Evolutionary conservation across 2,797 vertebrate species (phyloP).

Genomic region (Manis pentadactyla): DNA sequence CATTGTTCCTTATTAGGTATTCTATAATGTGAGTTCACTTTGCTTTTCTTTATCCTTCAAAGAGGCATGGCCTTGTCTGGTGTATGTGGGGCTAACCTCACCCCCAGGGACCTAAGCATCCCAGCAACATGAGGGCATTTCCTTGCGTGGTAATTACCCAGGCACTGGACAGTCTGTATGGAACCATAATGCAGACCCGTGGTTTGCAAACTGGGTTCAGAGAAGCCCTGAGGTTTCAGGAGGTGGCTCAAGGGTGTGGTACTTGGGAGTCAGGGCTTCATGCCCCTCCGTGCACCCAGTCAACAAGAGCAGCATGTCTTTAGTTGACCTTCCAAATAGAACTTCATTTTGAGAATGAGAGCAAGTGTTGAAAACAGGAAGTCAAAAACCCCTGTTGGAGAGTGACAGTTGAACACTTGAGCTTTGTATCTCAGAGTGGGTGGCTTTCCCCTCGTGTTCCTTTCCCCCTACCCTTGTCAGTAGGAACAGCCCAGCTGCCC

Average conservation of each 20-base stretch:
- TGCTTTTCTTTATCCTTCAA: neutral
- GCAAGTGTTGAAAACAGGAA: slow-evolving; percentile 43
- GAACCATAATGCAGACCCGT: neutral
- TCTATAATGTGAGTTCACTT: neutral
- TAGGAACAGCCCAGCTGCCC: neutral
- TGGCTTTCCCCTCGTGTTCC: neutral
- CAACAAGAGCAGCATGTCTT: slow-evolving; percentile 1
- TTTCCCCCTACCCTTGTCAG: neutral
- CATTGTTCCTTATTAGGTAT: neutral
- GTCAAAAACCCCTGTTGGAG: slow-evolving; percentile 35
- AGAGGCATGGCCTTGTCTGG: neutral
- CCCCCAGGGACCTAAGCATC: neutral
- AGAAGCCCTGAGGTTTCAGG: neutral
- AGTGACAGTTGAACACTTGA: neutral
- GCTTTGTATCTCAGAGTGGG: neutral
- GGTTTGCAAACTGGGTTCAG: neutral
- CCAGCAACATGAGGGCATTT: neutral
- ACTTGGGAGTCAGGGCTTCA: neutral
- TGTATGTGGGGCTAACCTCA: neutral
- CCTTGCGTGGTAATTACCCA: neutral
- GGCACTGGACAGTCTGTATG: neutral
- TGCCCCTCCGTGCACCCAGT: neutral
- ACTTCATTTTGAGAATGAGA: slow-evolving; percentile 36
- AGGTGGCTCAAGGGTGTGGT: neutral
- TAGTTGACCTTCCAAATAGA: neutral